Evolutionary conservation across 1,140 invertebrate genomes (phyloP).

Genomic region (Leptestheria dahalacensis): DNA sequence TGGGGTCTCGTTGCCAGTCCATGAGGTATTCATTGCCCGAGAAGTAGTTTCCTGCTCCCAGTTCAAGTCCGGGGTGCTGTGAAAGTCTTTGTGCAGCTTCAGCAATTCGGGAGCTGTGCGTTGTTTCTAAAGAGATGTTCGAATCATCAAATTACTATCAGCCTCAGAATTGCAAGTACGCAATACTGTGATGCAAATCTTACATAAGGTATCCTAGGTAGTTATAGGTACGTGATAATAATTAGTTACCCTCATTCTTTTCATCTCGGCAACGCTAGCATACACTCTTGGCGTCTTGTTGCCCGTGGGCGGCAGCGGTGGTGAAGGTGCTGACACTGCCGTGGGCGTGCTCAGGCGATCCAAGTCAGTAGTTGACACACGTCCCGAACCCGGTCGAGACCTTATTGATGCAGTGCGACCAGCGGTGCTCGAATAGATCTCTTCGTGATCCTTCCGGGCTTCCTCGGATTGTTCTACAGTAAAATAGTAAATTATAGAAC

Average conservation of each 20-base stretch:
- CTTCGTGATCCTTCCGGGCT: slow-evolving; percentile 39
- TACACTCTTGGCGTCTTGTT: slow-evolving; percentile 58
- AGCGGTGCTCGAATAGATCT: slow-evolving; percentile 15
- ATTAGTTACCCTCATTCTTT: slow-evolving; percentile 52
- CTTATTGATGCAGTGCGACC: slow-evolving; percentile 33
- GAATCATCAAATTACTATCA: not conserved
- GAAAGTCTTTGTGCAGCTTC: slow-evolving; percentile 61
- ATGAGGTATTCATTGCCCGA: not conserved
- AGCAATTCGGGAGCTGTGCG: slow-evolving; percentile 18
- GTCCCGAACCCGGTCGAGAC: slow-evolving; percentile 28
- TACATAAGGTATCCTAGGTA: not conserved
- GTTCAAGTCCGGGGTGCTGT: slow-evolving; percentile 66
- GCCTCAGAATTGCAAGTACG: too few species aligned
- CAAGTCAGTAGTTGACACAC: slow-evolving; percentile 29
- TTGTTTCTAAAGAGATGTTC: slow-evolving; percentile 10
- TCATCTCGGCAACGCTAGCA: slow-evolving; percentile 90
- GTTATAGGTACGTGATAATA: not conserved
- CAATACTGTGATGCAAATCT: too few species aligned
- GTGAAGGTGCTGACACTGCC: slow-evolving; percentile 13
- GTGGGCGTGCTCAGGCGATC: slow-evolving; percentile 25
- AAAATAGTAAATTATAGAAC: not conserved
- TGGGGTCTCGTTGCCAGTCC: not conserved
- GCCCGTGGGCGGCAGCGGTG: slow-evolving; percentile 29
- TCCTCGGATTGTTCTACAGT: not conserved
- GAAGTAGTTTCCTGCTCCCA: slow-evolving; percentile 4